Conservation (phyloP, 2,797 vertebrate genomes). For the Coccyzus lansbergi region DNA sequence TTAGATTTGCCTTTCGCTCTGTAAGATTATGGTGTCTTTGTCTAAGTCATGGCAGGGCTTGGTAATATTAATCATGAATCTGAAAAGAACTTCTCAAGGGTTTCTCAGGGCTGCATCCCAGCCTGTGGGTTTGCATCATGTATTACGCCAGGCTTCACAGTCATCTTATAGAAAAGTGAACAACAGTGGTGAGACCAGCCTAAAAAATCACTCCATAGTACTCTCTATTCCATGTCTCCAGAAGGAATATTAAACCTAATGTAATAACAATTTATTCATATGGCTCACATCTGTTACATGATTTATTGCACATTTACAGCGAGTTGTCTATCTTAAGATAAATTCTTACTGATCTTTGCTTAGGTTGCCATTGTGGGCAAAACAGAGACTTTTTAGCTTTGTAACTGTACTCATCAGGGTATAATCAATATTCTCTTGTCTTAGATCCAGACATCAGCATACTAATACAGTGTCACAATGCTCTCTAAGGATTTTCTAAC, state of each 20-base stretch:
- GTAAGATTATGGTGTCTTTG: neutral
- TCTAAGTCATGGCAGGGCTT: neutral
- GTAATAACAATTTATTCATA: neutral
- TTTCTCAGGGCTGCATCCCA: neutral
- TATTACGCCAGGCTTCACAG: neutral
- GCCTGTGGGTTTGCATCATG: neutral
- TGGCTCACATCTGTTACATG: neutral
- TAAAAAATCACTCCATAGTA: neutral
- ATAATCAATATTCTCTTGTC: neutral
- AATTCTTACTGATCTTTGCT: neutral
- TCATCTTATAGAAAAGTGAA: neutral
- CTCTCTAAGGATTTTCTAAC: neutral
- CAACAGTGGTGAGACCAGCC: neutral
- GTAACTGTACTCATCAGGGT: neutral
- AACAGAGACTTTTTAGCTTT: neutral
- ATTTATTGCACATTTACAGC: neutral
- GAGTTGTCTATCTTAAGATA: neutral
- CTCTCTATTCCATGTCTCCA: neutral
- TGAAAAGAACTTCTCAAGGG: neutral
- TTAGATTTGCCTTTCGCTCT: neutral
- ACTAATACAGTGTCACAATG: neutral
- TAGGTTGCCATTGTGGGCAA: neutral
- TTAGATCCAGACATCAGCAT: neutral
- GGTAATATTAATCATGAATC: neutral
- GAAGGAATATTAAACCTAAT: neutral